These are phyloP conservation scores for Trididemnum clinides DNA, from an alignment of 23 tunicate species.

Conservation along the genomic window DNA sequence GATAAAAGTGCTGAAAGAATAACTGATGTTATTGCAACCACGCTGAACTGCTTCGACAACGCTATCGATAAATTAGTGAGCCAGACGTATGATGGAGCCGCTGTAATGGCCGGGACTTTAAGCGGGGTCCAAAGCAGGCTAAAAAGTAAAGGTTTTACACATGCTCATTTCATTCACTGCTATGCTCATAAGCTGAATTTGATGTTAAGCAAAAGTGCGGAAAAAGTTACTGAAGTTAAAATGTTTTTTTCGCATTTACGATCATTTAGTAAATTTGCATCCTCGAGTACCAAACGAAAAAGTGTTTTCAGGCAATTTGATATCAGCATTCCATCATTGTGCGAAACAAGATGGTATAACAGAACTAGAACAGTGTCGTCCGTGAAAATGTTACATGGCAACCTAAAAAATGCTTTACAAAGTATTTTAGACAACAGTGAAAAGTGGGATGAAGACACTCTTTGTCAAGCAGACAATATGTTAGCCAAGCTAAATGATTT, in stretches of 20 bases:
- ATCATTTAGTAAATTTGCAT: slow-evolving; percentile 3
- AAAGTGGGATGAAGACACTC: no score
- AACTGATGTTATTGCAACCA: no score
- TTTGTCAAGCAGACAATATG: background rate
- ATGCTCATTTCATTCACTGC: slow-evolving; percentile 8
- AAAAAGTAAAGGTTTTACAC: no score
- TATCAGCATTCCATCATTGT: background rate
- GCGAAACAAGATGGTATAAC: slow-evolving; percentile 4
- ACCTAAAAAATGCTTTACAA: background rate
- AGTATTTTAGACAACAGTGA: slow-evolving; percentile 6
- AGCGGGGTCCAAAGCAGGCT: no score
- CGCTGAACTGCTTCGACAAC: no score
- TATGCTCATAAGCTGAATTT: slow-evolving; percentile 6
- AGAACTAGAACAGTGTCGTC: slow-evolving; percentile 5
- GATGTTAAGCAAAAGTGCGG: slow-evolving; percentile 15
- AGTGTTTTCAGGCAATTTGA: background rate
- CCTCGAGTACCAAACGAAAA: slow-evolving; percentile 8
- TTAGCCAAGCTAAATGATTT: background rate
- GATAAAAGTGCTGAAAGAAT: no score
- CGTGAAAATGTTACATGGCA: background rate
- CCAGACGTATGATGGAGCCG: background rate
- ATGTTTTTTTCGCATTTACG: slow-evolving; percentile 14
- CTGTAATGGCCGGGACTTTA: slow-evolving; percentile 2
- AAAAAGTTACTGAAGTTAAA: background rate
- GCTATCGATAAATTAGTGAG: no score